Evolutionary conservation across 2,113 vertebrate genomes (phyloP), one percentile per base, ranked within the genome.

Genomic region (Dromiciops gliroides): DNA sequence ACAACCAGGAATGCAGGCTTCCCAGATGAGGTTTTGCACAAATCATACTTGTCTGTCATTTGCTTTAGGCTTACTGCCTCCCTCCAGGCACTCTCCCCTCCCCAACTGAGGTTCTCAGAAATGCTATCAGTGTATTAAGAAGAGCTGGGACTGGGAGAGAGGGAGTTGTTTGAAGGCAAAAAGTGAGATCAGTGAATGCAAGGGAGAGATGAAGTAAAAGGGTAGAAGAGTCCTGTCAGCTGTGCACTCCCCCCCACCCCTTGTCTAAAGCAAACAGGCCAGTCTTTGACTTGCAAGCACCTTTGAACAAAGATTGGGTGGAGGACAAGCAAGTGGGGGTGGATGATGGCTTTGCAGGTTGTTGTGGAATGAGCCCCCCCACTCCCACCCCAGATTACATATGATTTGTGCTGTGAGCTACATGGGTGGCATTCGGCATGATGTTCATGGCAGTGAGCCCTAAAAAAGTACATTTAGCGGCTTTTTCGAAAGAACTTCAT

Each of bases 31-130:
- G 95, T 91, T 95, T 98, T 94, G 94, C 92, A 98, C 97, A 98
- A 97, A 97, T 98, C 98, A 92, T 95, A 97, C 95, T 97, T 98
- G 93, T 98, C 98, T 98, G 97, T 96, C 91, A 95, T 96, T 97
- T 97, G 96, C 95, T 96, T 92, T 95, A 26, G 96, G 50, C 95
- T 97, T 97, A 96, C 95, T 97, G 96, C 90, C 88, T 23, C 67
- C 93, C 51, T 89, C 53, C 92, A 91, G n/a, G n/a, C n/a, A 23
- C 44, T 83, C n/a, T 44, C 67, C 16, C 48, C 48, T 51, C 53
- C n/a, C 51, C 37, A 89, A 47, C 22, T 83, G 88, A 14, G 8
- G 51, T 2, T 51, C 49, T 28, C 88, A 50, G 75, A 96, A 93
- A 83, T 16, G 11, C 53, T 53, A 92, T 92, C 91, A 8, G 26